Evolutionary conservation across 2,797 vertebrate genomes (phyloP).

Genomic region (Arnoldichthys spilopterus): DNA sequence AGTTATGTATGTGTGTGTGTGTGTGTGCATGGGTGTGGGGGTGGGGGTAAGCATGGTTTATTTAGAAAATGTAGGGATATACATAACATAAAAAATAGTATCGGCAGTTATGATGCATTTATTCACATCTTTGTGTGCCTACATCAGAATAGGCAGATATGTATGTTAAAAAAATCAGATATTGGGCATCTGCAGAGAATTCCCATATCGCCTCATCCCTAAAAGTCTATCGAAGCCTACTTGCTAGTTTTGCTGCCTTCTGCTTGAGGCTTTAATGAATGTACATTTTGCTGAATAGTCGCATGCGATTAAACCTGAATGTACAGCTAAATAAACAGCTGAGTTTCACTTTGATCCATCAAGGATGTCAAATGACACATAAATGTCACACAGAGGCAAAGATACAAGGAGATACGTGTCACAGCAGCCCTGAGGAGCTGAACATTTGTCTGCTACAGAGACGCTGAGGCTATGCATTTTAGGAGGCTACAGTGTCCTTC

Average conservation of each 20-base stretch:
- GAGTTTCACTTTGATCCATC: neutral
- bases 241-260: neutral
- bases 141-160: too few relatives aligned
- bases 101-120: too few relatives aligned
- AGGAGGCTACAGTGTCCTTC: slow-evolving; percentile 32
- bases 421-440: slow-evolving; percentile 21
- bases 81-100: too few relatives aligned
- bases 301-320: neutral
- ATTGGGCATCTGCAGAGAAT: neutral
- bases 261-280: neutral
- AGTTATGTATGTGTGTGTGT: too few relatives aligned
- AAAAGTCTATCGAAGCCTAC: neutral
- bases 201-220: neutral
- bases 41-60: too few relatives aligned
- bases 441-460: slow-evolving; percentile 19
- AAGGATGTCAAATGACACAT: slow-evolving; percentile 3
- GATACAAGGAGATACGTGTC: slow-evolving; percentile 30
- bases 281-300: neutral
- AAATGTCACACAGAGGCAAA: neutral
- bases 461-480: slow-evolving; percentile 24
- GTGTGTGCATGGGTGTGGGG: too few relatives aligned
- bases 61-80: too few relatives aligned
- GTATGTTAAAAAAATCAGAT: neutral
- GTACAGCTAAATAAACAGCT: neutral
- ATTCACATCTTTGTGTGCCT: too few relatives aligned